These are phyloP conservation scores for Panurus biarmicus DNA, from an alignment of 2,113 vertebrate genomes.

Conservation along the genomic window DNA sequence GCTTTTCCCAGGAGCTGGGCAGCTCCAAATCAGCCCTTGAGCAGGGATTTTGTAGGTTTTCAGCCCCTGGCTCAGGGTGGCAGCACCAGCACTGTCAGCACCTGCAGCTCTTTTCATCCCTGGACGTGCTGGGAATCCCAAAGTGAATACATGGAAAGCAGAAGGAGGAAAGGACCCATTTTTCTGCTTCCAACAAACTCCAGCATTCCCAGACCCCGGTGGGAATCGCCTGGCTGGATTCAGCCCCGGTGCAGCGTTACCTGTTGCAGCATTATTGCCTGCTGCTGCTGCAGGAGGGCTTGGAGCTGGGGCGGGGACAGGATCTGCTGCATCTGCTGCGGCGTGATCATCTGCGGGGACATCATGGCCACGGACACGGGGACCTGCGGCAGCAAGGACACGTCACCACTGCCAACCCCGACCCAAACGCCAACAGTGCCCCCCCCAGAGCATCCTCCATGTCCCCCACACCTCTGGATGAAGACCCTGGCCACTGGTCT, in stretches of 20 bases:
- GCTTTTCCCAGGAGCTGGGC: not conserved
- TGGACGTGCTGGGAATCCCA: not conserved
- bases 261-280: slow-evolving; percentile 98
- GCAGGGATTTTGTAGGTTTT: not conserved
- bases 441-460: fast-evolving
- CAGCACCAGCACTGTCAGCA: not conserved
- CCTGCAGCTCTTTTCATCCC: not conserved
- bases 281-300: slow-evolving; percentile 96
- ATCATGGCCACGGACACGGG: slow-evolving; percentile 99
- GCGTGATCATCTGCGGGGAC: slow-evolving; percentile 97
- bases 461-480: not conserved
- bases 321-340: slow-evolving; percentile 99
- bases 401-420: not conserved
- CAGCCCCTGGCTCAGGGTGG: not conserved
- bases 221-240: fast-evolving
- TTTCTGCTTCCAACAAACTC: not conserved
- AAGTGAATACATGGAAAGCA: fast-evolving
- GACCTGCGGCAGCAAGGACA: slow-evolving; percentile 69
- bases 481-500: not conserved
- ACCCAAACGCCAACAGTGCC: fast-evolving
- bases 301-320: slow-evolving; percentile 95
- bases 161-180: not conserved
- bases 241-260: slow-evolving; percentile 52
- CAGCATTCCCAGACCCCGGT: not conserved
- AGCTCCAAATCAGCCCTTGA: not conserved